Conservation (phyloP, 2,888 invertebrate genomes). For the Dryadula phaetusa region DNA sequence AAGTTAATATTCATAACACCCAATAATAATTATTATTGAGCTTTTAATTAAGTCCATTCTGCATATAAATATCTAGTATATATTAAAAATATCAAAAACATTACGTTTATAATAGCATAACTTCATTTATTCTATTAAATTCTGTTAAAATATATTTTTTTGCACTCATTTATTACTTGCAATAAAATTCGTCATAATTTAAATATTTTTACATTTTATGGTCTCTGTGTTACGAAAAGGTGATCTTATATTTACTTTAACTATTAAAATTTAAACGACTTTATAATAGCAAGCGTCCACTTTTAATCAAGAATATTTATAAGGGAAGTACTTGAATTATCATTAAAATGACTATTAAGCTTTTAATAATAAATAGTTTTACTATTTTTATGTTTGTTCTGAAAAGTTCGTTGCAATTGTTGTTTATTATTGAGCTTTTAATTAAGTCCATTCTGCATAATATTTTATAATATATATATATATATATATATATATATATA, state of each 20-base stretch:
- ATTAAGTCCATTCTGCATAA: too few relatives aligned
- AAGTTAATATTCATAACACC: too few relatives aligned
- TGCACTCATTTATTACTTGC: background rate
- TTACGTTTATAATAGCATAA: slow-evolving; percentile 1
- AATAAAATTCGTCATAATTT: slow-evolving; percentile 16
- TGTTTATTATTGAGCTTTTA: too few relatives aligned
- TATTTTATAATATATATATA: too few relatives aligned
- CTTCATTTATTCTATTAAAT: background rate
- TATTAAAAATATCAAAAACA: slow-evolving; percentile 1
- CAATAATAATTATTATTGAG: too few relatives aligned
- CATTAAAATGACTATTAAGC: slow-evolving; percentile 14
- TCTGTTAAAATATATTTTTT: background rate
- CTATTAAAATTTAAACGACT: slow-evolving; percentile 25
- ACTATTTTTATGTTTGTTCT: background rate
- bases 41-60: too few relatives aligned
- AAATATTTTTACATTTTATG: slow-evolving; percentile 18
- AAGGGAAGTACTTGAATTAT: slow-evolving; percentile 1
- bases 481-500: too few relatives aligned
- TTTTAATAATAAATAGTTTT: background rate
- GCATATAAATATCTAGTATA: too few relatives aligned
- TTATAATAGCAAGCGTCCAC: slow-evolving; percentile 17
- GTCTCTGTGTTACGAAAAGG: slow-evolving; percentile 1
- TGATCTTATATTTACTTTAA: slow-evolving; percentile 21
- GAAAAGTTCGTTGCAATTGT: slow-evolving; percentile 8
- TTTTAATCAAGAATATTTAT: slow-evolving; percentile 15